Conservation (phyloP, 2,888 invertebrate genomes). For the Drosophila mettleri region DNA sequence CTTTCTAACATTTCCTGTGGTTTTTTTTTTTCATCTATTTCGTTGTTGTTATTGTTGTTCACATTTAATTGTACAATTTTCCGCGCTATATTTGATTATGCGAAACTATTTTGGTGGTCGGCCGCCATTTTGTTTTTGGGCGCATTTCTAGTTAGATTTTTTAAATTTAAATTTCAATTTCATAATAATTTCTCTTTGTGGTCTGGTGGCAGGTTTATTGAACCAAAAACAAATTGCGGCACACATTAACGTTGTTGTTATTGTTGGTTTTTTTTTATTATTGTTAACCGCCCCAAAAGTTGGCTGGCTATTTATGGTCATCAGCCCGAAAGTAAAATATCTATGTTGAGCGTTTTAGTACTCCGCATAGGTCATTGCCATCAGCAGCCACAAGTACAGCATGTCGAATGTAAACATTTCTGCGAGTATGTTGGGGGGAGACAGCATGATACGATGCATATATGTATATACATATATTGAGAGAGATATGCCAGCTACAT, state of each 20-base stretch:
- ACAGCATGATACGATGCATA: background rate
- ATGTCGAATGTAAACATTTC: slow-evolving; percentile 28
- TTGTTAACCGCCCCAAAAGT: slow-evolving; percentile 33
- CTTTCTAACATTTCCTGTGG: slow-evolving; percentile 60
- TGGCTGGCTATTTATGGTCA: slow-evolving; percentile 61
- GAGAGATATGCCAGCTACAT: background rate
- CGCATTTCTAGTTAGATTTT: slow-evolving; percentile 40
- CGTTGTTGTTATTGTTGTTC: slow-evolving; percentile 30
- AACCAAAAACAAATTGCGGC: slow-evolving; percentile 48
- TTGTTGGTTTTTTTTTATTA: slow-evolving; percentile 6
- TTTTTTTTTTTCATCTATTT: slow-evolving; percentile 16
- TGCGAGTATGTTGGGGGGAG: background rate
- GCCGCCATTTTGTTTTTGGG: slow-evolving; percentile 18
- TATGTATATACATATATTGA: background rate
- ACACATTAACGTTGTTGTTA: slow-evolving; percentile 19
- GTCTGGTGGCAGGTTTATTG: slow-evolving; percentile 58
- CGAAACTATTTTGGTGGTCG: slow-evolving; percentile 38
- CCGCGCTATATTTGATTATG: slow-evolving; percentile 35
- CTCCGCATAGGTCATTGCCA: slow-evolving; percentile 47
- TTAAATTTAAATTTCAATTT: slow-evolving; percentile 43
- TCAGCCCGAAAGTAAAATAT: slow-evolving; percentile 25
- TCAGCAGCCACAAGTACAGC: slow-evolving; percentile 20
- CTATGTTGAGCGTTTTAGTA: slow-evolving; percentile 22
- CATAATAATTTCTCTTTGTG: slow-evolving; percentile 26
- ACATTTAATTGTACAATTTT: slow-evolving; percentile 64